Evolutionary conservation across 1,140 invertebrate species (phyloP).

Genomic region (Drosophila miranda): DNA sequence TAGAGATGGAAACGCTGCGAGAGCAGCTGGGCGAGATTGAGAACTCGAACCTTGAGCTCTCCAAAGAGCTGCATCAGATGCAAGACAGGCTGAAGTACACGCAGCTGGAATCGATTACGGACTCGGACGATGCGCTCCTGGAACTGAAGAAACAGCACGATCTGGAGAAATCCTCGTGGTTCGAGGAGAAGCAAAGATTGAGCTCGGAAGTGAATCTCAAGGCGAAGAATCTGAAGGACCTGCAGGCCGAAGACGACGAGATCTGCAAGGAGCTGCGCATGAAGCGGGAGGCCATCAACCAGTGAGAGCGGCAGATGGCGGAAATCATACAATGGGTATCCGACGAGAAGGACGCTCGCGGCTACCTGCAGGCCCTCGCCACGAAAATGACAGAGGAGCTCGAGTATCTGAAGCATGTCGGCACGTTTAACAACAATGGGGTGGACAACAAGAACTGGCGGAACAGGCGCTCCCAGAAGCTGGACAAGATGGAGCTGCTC

Average conservation of each 20-base stretch:
- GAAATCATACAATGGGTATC: conserved; percentile 99
- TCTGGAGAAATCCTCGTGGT: conserved; percentile 89
- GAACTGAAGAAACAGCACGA: conserved; percentile 90
- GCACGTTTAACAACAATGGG: conserved; percentile 82
- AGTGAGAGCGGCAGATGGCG: conserved; percentile 95
- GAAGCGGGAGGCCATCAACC: conserved; percentile 92
- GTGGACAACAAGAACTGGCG: conserved; percentile 93
- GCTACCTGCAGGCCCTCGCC: conserved; percentile 96
- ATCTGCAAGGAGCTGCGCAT: conserved; percentile 84
- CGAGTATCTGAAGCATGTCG: conserved; percentile 95
- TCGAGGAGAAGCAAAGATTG: conserved; percentile 95
- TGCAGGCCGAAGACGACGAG: conserved; percentile 91
- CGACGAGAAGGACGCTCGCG: conserved; percentile 98
- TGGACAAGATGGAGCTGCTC: conserved; percentile 99
- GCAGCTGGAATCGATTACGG: conserved; percentile 87
- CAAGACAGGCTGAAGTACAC: conserved; percentile 92
- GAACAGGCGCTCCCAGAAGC: conserved; percentile 97
- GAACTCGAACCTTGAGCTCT: conserved; percentile 86
- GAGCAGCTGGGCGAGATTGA: conserved; percentile 94
- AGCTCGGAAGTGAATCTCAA: conserved; percentile 90
- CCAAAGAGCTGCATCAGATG: conserved; percentile 89
- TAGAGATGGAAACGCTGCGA: conserved; percentile 89
- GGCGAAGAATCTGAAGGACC: conserved; percentile 88
- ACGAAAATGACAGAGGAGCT: conserved; percentile 99
- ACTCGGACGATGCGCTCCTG: conserved; percentile 88